Percentiles rank a stretch among this genome's conserved stretches.
Conservation (phyloP, 2,888 invertebrate genomes). For the Pelosia muscerda region DNA sequence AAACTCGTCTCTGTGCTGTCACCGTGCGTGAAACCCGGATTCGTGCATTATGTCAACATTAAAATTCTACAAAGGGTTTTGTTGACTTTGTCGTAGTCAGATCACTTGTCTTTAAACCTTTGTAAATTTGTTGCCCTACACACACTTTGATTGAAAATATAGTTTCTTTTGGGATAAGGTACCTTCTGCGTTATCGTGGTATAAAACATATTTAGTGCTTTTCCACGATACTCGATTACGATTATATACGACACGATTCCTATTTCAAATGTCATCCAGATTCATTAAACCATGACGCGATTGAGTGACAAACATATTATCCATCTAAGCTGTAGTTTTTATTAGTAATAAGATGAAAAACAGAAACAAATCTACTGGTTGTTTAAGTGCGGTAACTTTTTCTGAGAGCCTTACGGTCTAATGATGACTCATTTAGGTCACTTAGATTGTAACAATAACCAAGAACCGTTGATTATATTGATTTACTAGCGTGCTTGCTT, state of each 20-base stretch:
- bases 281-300: not conserved
- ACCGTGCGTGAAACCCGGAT: slow-evolving; percentile 45
- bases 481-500: slow-evolving; percentile 14
- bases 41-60: slow-evolving; percentile 27
- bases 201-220: too few relatives aligned
- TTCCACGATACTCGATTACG: too few relatives aligned
- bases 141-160: too few relatives aligned
- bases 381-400: not conserved
- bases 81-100: slow-evolving; percentile 4
- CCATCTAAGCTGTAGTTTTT: not conserved
- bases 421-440: slow-evolving; percentile 19
- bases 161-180: too few relatives aligned
- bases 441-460: slow-evolving; percentile 12
- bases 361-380: not conserved
- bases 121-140: not conserved
- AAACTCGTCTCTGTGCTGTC: slow-evolving; percentile 58
- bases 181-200: too few relatives aligned
- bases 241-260: too few relatives aligned
- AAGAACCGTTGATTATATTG: slow-evolving; percentile 19
- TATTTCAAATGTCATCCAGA: too few relatives aligned
- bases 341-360: not conserved
- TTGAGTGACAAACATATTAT: not conserved
- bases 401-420: not conserved
- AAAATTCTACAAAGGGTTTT: slow-evolving; percentile 25
- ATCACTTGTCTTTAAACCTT: not conserved